Conservation (phyloP, 2,113 vertebrate genomes). For the Corydoras maculifer region DNA sequence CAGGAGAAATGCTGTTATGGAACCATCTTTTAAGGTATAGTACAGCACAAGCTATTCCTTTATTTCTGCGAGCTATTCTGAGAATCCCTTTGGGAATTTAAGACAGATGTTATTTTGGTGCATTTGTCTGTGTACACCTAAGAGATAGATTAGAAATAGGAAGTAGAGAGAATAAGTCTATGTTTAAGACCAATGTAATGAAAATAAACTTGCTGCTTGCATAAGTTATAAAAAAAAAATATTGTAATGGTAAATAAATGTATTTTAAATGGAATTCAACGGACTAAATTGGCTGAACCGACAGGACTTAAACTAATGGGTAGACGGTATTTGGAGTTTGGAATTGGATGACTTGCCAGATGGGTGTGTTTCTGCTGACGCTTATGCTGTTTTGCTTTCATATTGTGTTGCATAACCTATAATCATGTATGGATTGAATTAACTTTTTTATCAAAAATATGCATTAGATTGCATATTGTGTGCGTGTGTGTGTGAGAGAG, state of each 20-base stretch:
- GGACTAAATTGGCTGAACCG: too few relatives aligned
- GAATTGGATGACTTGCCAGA: not conserved
- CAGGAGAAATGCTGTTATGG: conserved; percentile 19
- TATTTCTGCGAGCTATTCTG: not conserved
- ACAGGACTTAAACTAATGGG: not conserved
- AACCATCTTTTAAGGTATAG: conserved; percentile 33
- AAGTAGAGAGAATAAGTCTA: conserved; percentile 42
- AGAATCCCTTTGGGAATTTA: conserved; percentile 5
- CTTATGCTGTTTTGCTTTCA: not conserved
- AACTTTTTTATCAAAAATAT: too few relatives aligned
- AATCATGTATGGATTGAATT: too few relatives aligned
- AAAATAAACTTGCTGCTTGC: conserved; percentile 4
- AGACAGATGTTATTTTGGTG: not conserved
- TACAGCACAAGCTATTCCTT: conserved; percentile 1
- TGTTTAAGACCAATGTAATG: conserved; percentile 1
- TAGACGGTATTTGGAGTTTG: not conserved
- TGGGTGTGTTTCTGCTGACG: conserved; percentile 6
- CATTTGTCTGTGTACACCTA: not conserved
- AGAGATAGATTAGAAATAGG: conserved; percentile 25
- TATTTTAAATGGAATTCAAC: too few relatives aligned
- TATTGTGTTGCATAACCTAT: not conserved
- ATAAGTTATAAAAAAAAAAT: too few relatives aligned
- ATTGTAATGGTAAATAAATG: too few relatives aligned
- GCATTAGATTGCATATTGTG: too few relatives aligned
- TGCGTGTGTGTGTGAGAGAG: too few relatives aligned